phyloP scores from a whole-genome alignment of 2,113 vertebrate genomes.

The Passer montanus region DNA sequence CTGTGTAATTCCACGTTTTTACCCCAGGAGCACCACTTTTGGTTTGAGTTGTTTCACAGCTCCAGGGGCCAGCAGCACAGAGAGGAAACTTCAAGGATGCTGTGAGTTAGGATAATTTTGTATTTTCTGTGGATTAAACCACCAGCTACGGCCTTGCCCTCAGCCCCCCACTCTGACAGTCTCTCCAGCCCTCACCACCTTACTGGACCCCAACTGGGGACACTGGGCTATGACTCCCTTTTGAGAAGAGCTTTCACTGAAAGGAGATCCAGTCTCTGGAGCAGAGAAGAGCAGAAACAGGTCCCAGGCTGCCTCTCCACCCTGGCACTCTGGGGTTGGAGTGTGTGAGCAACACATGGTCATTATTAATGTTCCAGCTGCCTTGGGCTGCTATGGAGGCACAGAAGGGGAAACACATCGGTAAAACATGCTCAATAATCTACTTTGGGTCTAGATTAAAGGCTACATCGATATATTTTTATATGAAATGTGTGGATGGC shows the following conservation, averaged over 20 bases:
- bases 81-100: neutral
- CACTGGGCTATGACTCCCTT: neutral
- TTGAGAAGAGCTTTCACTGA: neutral
- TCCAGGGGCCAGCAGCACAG: neutral
- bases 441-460: neutral
- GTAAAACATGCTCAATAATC: neutral
- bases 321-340: neutral
- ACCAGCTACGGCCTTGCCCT: neutral
- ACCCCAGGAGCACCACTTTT: neutral
- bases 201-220: neutral
- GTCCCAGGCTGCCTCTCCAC: neutral
- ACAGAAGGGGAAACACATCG: neutral
- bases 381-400: neutral
- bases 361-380: neutral
- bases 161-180: neutral
- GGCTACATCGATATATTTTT: neutral
- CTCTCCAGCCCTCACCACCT: accelerated
- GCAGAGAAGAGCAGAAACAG: neutral
- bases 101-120: neutral
- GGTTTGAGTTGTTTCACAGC: neutral
- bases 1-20: neutral
- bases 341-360: neutral
- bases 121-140: neutral
- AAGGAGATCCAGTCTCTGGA: neutral
- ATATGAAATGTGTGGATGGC: neutral